phyloP scores from a whole-genome alignment of 2,797 vertebrate genomes.

The Hemibagrus guttatus region DNA sequence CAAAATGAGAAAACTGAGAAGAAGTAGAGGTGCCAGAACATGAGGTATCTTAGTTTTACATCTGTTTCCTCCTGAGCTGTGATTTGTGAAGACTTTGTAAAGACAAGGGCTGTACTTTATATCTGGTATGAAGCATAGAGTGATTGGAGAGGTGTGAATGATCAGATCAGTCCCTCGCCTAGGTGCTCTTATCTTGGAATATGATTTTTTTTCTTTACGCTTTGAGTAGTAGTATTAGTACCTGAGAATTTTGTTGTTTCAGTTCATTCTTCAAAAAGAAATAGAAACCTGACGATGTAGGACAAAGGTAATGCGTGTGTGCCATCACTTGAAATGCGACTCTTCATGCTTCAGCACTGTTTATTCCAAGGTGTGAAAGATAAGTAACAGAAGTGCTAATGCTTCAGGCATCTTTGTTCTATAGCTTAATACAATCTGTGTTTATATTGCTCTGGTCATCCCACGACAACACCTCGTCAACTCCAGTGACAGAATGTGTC shows the following conservation, averaged over 20 bases:
- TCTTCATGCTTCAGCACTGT: not conserved
- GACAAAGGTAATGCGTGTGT: not conserved
- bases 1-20: not conserved
- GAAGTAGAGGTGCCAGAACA: not conserved
- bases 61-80: not conserved
- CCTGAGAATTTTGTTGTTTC: not conserved
- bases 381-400: slow-evolving; percentile 10
- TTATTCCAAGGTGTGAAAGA: slow-evolving; percentile 27
- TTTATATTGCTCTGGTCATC: slow-evolving; percentile 31
- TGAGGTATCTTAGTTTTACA: not conserved
- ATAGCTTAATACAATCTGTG: slow-evolving; percentile 33
- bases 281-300: not conserved
- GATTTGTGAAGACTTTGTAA: not conserved
- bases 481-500: slow-evolving; percentile 35
- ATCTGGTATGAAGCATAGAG: not conserved
- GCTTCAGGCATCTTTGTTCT: slow-evolving; percentile 8
- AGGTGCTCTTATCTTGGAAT: not conserved
- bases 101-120: not conserved
- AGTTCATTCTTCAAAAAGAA: not conserved
- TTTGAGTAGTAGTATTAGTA: not conserved
- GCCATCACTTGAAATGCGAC: not conserved
- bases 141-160: not conserved
- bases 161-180: not conserved
- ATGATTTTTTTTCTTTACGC: not conserved
- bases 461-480: slow-evolving; percentile 25